These are phyloP conservation scores for Atta texana DNA, from an alignment of 1,140 invertebrate species.

Conservation along the genomic window DNA sequence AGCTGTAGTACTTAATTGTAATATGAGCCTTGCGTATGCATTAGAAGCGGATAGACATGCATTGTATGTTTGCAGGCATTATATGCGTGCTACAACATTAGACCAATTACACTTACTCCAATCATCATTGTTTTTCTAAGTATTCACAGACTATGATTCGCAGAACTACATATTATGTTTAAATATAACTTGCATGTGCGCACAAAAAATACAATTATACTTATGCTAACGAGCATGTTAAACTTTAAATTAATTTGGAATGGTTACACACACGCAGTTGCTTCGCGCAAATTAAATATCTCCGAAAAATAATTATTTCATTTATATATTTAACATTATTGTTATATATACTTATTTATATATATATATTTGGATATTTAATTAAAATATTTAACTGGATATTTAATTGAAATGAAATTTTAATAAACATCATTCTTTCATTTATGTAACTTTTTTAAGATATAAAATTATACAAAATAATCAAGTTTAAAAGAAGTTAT, in stretches of 20 bases:
- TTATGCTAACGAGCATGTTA: background rate
- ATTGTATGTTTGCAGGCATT: constrained; percentile 1
- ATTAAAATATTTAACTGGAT: constrained; percentile 3
- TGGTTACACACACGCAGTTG: background rate
- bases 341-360: background rate
- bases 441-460: background rate
- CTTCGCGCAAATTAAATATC: background rate
- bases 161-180: background rate
- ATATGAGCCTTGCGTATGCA: constrained; percentile 59
- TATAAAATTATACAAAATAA: background rate
- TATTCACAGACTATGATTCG: background rate
- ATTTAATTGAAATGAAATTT: constrained; percentile 1
- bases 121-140: constrained; percentile 33
- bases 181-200: constrained; percentile 3
- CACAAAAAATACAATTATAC: background rate
- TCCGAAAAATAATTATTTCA: constrained; percentile 6
- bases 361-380: background rate
- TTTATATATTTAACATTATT: background rate
- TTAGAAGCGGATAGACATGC: background rate
- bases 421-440: background rate
- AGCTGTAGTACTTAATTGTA: constrained; percentile 40
- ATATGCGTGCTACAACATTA: constrained; percentile 20
- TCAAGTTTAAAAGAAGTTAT: background rate
- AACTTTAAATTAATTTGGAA: constrained; percentile 23
- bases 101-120: constrained; percentile 11